A percentile compares a stretch with the other conserved stretches of the same genome.
Conservation (phyloP, 2,888 invertebrate species). For the Eumacrocentrus americanus region DNA sequence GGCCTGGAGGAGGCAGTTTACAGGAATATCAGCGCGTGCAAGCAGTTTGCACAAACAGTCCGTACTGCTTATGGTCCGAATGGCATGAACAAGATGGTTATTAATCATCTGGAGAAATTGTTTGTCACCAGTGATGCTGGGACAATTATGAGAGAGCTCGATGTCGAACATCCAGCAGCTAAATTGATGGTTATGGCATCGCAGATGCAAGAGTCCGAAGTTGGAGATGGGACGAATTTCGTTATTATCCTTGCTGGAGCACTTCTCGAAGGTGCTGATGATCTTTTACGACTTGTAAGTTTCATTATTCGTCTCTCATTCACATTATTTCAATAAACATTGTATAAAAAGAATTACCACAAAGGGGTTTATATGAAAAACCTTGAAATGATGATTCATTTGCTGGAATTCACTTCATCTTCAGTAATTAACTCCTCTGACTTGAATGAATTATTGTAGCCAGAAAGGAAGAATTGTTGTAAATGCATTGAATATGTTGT, state of each 20-base stretch:
- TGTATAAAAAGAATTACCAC: no score
- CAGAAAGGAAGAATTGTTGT: no score
- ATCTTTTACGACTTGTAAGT: conserved; percentile 80
- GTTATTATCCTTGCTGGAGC: conserved; percentile 94
- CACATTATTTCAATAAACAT: no score
- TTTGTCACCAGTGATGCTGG: conserved; percentile 99
- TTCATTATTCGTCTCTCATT: no score
- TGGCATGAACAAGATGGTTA: conserved; percentile 99
- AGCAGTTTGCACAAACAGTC: conserved; percentile 92
- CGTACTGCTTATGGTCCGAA: conserved; percentile 97
- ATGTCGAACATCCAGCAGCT: conserved; percentile 98
- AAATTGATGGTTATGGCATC: conserved; percentile 95
- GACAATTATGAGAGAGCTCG: conserved; percentile 93
- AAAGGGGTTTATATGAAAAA: no score
- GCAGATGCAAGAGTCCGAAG: conserved; percentile 98
- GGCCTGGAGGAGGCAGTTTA: conserved; percentile 98
- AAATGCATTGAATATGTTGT: no score
- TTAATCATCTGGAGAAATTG: conserved; percentile 97
- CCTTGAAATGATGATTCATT: no score
- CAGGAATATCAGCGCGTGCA: conserved; percentile 94
- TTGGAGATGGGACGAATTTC: conserved; percentile 99
- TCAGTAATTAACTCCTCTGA: no score
- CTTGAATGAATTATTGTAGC: no score
- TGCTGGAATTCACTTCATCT: no score
- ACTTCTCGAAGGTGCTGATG: conserved; percentile 89